A percentile compares a stretch with the other conserved stretches of the same genome.
These are phyloP conservation scores for Sarcophaga subvicina DNA, from an alignment of 2,888 invertebrate genomes.

Conservation along the genomic window DNA sequence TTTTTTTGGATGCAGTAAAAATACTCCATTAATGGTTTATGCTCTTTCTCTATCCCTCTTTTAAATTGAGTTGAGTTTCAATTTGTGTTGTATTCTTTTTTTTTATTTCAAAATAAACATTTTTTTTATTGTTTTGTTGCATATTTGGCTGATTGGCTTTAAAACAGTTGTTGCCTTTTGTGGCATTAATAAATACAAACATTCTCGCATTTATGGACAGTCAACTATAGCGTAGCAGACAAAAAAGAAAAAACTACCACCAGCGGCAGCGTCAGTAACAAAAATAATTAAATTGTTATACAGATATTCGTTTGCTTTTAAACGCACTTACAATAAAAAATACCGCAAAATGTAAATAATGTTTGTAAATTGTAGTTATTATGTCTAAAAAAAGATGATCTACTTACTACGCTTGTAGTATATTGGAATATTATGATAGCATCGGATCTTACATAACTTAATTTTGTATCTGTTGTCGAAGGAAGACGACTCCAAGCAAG, in stretches of 20 bases:
- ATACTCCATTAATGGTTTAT: slow-evolving; percentile 42
- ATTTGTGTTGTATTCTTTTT: slow-evolving; percentile 1
- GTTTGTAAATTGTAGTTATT: too few relatives aligned
- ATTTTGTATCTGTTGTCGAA: too few relatives aligned
- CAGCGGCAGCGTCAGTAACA: neutral
- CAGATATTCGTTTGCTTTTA: neutral
- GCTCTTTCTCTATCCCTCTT: neutral
- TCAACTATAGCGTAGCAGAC: neutral
- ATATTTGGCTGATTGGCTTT: slow-evolving; percentile 60
- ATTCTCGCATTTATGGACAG: neutral
- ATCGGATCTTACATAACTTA: too few relatives aligned
- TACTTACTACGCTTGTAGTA: too few relatives aligned
- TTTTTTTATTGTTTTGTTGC: slow-evolving; percentile 31
- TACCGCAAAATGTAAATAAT: too few relatives aligned
- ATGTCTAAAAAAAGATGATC: too few relatives aligned
- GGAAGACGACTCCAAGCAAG: too few relatives aligned
- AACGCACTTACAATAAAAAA: neutral
- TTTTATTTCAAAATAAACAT: neutral
- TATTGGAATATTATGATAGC: too few relatives aligned
- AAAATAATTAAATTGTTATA: slow-evolving; percentile 61
- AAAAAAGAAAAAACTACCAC: neutral
- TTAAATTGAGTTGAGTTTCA: slow-evolving; percentile 21
- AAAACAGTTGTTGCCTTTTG: slow-evolving; percentile 65
- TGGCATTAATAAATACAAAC: slow-evolving; percentile 55
- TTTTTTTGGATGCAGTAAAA: neutral